Percentiles rank a stretch among this genome's conserved stretches.
These are phyloP conservation scores for Stichodactyla mertensii DNA, from an alignment of 64 coral and sea anemone species.

Conservation along the genomic window DNA sequence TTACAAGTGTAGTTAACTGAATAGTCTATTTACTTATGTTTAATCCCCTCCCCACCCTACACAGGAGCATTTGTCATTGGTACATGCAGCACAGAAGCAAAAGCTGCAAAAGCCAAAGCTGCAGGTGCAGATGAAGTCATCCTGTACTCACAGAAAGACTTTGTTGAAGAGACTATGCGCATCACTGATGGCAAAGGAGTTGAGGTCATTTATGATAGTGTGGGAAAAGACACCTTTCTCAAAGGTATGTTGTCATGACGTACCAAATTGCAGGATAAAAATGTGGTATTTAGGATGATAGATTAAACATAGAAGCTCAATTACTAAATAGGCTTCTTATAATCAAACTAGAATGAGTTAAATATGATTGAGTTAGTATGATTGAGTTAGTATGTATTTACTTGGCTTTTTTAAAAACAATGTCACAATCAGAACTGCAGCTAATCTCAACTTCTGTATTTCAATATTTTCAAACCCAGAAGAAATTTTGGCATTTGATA, in stretches of 20 bases:
- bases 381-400: too few species aligned
- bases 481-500: too few species aligned
- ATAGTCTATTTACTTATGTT: not conserved
- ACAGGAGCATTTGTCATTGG: constrained; percentile 76
- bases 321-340: too few species aligned
- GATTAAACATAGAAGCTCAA: too few species aligned
- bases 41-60: not conserved
- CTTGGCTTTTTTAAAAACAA: too few species aligned
- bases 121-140: constrained; percentile 71
- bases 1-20: not conserved
- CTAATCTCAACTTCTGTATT: too few species aligned
- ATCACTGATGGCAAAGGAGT: constrained; percentile 65
- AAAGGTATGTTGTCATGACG: constrained; percentile 23
- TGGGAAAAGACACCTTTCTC: constrained; percentile 57
- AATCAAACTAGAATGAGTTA: too few species aligned
- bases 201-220: constrained; percentile 72
- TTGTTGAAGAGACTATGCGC: constrained; percentile 55
- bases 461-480: too few species aligned
- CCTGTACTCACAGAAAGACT: constrained; percentile 65
- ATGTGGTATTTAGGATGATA: too few species aligned
- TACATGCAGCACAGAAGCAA: constrained; percentile 59
- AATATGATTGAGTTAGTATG: too few species aligned
- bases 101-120: constrained; percentile 52
- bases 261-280: too few species aligned
- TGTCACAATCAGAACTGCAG: too few species aligned